Percentiles rank a stretch among this genome's conserved stretches.
phyloP scores from a whole-genome alignment of 2,888 invertebrate genomes.

The Aspidiotus destructor region DNA sequence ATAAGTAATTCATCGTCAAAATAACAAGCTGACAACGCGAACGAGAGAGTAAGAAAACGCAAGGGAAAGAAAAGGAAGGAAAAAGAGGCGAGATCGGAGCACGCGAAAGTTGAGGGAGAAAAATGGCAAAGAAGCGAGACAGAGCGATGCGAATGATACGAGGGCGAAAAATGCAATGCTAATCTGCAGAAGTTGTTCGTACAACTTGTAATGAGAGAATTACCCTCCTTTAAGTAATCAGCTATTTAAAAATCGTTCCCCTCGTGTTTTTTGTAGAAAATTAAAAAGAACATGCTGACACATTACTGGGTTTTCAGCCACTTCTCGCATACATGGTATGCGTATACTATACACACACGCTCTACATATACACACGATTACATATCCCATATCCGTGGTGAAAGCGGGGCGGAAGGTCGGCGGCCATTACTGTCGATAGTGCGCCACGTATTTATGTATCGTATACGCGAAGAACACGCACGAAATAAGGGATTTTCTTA shows the following conservation, averaged over 20 bases:
- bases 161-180: constrained; percentile 12
- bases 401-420: background rate
- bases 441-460: background rate
- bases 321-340: constrained; percentile 1
- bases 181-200: constrained; percentile 20
- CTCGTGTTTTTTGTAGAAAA: constrained; percentile 7
- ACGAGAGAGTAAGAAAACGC: background rate
- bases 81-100: too few relatives aligned
- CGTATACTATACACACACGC: background rate
- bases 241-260: constrained; percentile 15
- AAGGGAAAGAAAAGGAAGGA: too few relatives aligned
- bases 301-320: constrained; percentile 2
- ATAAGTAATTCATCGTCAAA: constrained; percentile 17
- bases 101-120: too few relatives aligned
- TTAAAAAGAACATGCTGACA: constrained; percentile 12
- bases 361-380: too few relatives aligned
- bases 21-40: constrained; percentile 6
- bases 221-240: constrained; percentile 22
- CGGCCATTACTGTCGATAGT: background rate
- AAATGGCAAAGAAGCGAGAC: background rate
- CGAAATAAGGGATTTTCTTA: background rate
- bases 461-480: background rate
- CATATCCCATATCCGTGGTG: background rate
- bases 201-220: constrained; percentile 10
- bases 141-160: background rate